These are phyloP conservation scores for Tetrapedia diversipes DNA, from an alignment of 2,888 invertebrate species.

Conservation along the genomic window DNA sequence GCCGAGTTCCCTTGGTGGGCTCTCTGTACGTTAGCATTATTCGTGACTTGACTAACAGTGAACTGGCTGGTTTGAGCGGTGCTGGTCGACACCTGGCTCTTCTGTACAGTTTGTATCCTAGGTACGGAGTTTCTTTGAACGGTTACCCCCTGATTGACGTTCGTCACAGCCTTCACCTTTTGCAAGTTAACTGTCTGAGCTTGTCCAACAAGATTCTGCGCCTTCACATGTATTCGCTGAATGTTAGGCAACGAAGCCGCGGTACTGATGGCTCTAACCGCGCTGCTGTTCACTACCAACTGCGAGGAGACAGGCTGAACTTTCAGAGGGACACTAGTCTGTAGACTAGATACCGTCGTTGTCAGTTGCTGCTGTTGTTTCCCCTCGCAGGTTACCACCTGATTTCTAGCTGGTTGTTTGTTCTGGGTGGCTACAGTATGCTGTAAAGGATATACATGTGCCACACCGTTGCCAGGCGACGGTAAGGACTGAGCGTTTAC, in stretches of 20 bases:
- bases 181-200: conserved; percentile 72
- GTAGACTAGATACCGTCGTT: conserved; percentile 39
- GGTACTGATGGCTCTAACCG: conserved; percentile 67
- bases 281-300: conserved; percentile 55
- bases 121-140: conserved; percentile 70
- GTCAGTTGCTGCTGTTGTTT: conserved; percentile 49
- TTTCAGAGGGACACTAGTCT: conserved; percentile 65
- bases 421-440: conserved; percentile 46
- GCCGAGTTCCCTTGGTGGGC: conserved; percentile 63
- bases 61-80: conserved; percentile 62
- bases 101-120: conserved; percentile 70
- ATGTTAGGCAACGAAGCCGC: conserved; percentile 69
- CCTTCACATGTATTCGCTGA: conserved; percentile 75
- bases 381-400: conserved; percentile 49
- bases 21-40: conserved; percentile 70
- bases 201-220: conserved; percentile 63
- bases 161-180: conserved; percentile 72
- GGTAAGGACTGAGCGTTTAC: conserved; percentile 49
- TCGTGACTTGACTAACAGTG: conserved; percentile 70
- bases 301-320: conserved; percentile 65
- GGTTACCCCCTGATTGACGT: conserved; percentile 57
- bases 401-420: conserved; percentile 65
- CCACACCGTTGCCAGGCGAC: conserved; percentile 39
- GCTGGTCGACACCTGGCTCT: conserved; percentile 68
- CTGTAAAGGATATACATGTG: conserved; percentile 54